Evolutionary conservation across 2,888 invertebrate species (phyloP).

Genomic region (Cataglyphis cursor): DNA sequence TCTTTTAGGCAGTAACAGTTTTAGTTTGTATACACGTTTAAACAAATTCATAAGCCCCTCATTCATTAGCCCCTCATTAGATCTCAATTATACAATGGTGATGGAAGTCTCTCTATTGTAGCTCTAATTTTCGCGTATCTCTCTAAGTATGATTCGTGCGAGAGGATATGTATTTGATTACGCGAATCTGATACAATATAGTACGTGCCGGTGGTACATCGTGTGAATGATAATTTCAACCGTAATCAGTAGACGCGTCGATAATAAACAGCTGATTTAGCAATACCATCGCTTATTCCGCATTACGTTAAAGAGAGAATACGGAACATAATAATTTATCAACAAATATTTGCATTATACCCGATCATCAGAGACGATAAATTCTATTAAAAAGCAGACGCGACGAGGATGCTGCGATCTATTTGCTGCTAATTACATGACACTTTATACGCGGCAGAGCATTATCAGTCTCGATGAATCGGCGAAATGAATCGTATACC

Average conservation of each 20-base stretch:
- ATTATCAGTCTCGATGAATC: slow-evolving; percentile 39
- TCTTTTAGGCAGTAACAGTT: background rate
- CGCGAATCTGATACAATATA: slow-evolving; percentile 1
- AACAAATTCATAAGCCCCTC: background rate
- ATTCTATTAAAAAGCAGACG: slow-evolving; percentile 68
- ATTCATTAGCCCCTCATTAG: background rate
- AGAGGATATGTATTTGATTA: background rate
- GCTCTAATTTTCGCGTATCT: slow-evolving; percentile 7
- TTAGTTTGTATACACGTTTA: too few species aligned
- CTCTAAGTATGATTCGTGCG: background rate
- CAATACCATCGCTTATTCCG: slow-evolving; percentile 70
- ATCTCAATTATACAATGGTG: background rate
- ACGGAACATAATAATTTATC: slow-evolving; percentile 51
- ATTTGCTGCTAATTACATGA: slow-evolving; percentile 63
- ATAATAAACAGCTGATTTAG: slow-evolving; percentile 77
- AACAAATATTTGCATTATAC: slow-evolving; percentile 74
- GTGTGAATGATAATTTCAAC: slow-evolving; percentile 62
- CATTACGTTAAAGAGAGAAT: slow-evolving; percentile 39
- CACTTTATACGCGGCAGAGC: background rate
- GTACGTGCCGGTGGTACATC: background rate
- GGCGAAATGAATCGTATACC: slow-evolving; percentile 14
- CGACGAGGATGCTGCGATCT: slow-evolving; percentile 55
- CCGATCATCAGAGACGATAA: slow-evolving; percentile 67
- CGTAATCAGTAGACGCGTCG: slow-evolving; percentile 72
- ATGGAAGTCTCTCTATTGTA: background rate